phyloP scores from a whole-genome alignment of 2,113 vertebrate species.

The Cavia porcellus region DNA sequence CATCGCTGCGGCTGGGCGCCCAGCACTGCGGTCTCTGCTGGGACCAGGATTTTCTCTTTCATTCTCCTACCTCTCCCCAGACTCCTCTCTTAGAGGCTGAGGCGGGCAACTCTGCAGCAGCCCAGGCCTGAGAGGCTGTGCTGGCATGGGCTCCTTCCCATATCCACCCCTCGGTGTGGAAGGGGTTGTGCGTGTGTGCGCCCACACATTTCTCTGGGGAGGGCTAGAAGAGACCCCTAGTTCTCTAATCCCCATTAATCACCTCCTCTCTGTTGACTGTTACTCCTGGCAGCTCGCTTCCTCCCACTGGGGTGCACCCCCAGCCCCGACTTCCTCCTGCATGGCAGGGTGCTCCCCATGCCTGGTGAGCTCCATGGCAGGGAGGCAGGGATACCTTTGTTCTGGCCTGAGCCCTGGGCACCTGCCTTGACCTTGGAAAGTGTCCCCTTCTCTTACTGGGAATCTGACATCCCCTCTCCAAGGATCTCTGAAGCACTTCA shows the following conservation, averaged over 20 bases:
- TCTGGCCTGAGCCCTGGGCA: background rate
- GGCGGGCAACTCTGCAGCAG: fast-evolving
- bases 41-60: background rate
- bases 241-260: background rate
- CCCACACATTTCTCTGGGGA: background rate
- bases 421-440: no score
- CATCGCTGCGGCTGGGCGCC: fast-evolving
- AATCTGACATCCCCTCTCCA: background rate
- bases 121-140: background rate
- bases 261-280: background rate
- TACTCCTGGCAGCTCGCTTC: background rate
- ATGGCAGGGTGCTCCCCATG: no score
- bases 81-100: background rate
- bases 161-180: fast-evolving
- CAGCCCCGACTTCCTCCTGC: background rate
- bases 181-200: background rate
- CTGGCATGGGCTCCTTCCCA: fast-evolving
- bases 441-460: no score
- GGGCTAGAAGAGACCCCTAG: background rate
- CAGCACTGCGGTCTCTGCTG: fast-evolving
- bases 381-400: background rate
- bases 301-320: background rate
- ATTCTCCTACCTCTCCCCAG: no score
- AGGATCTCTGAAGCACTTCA: background rate
- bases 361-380: no score